phyloP scores from a whole-genome alignment of 1,140 invertebrate species.

The Camponotus floridanus region DNA sequence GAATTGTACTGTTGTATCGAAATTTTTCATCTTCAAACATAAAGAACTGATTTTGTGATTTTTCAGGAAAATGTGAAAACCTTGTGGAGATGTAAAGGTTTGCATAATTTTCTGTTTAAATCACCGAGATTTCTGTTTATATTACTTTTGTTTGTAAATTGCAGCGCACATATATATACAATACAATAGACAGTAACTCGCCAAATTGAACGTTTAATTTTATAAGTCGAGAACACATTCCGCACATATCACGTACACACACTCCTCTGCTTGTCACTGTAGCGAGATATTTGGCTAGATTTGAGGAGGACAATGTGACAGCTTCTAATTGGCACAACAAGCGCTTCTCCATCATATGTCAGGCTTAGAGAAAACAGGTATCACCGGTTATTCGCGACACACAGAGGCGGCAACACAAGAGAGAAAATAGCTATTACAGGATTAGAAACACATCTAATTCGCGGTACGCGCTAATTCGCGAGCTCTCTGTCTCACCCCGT shows the following conservation, averaged over 20 bases:
- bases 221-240: constrained; percentile 7
- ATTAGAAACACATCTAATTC: constrained; percentile 51
- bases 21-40: background rate
- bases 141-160: background rate
- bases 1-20: background rate
- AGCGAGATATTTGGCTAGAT: constrained; percentile 29
- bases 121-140: background rate
- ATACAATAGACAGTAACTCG: constrained; percentile 3
- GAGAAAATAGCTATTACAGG: constrained; percentile 49
- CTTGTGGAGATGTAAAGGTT: background rate
- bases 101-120: background rate
- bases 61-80: background rate
- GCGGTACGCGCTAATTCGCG: constrained; percentile 48
- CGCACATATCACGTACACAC: no score
- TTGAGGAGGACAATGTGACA: constrained; percentile 19
- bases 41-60: background rate
- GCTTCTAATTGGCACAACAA: constrained; percentile 51
- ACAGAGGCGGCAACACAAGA: background rate
- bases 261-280: background rate
- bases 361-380: constrained; percentile 28
- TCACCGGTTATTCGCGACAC: constrained; percentile 31
- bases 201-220: constrained; percentile 32
- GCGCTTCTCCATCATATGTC: background rate
- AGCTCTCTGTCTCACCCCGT: constrained; percentile 6
- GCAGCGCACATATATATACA: background rate